phyloP scores from a whole-genome alignment of 2,888 invertebrate genomes.

The Coenonympha glycerion region DNA sequence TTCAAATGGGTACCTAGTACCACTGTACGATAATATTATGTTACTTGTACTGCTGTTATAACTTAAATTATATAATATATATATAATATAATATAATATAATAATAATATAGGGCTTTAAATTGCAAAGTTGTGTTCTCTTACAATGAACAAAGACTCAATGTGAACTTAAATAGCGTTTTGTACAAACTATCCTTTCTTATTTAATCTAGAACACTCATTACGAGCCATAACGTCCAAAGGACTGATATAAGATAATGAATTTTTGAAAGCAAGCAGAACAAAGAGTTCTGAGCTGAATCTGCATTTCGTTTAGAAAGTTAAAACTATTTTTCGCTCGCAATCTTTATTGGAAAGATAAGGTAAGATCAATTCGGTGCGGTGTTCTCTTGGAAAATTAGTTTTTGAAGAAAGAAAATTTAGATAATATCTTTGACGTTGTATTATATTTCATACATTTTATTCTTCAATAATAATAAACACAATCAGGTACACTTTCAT shows the following conservation, averaged over 20 bases:
- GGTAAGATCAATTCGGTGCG: background rate
- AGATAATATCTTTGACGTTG: too few relatives aligned
- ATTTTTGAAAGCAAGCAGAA: constrained; percentile 8
- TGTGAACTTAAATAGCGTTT: constrained; percentile 2
- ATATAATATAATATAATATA: too few relatives aligned
- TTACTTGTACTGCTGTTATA: too few relatives aligned
- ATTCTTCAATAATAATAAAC: too few relatives aligned
- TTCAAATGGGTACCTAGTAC: too few relatives aligned
- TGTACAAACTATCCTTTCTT: constrained; percentile 2
- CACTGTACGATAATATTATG: too few relatives aligned
- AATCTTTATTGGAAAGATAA: background rate
- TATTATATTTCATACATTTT: too few relatives aligned
- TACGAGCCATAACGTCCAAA: constrained; percentile 1
- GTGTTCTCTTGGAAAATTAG: background rate
- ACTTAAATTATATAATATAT: too few relatives aligned
- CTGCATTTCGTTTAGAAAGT: background rate
- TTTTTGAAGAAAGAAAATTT: background rate
- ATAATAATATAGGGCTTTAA: too few relatives aligned
- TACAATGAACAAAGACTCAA: constrained; percentile 4
- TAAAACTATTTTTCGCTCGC: constrained; percentile 1
- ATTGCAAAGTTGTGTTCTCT: background rate
- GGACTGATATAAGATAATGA: constrained; percentile 9
- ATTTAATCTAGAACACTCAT: constrained; percentile 10
- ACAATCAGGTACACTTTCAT: too few relatives aligned
- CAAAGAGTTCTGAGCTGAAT: constrained; percentile 6